phyloP scores from a whole-genome alignment of 2,113 vertebrate genomes.

The Brienomyrus brachyistius region DNA sequence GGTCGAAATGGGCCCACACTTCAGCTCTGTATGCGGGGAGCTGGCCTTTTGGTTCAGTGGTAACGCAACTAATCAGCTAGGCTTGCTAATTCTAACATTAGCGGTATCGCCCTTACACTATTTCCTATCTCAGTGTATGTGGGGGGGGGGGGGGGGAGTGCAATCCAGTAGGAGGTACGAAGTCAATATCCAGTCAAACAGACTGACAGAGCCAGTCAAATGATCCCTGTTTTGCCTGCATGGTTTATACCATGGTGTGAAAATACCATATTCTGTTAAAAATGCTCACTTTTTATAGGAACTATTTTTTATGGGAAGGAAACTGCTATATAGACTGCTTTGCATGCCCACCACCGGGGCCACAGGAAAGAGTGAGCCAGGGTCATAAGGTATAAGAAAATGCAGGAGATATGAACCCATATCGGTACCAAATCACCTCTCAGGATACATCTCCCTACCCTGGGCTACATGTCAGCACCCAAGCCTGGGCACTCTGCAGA shows the following conservation, averaged over 20 bases:
- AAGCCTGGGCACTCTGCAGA: constrained; percentile 20
- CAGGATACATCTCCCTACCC: not conserved
- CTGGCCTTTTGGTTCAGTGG: no score
- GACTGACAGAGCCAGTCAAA: not conserved
- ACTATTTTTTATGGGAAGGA: not conserved
- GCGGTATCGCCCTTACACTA: no score
- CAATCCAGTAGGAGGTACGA: no score
- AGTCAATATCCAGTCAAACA: not conserved
- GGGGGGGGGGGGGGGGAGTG: no score
- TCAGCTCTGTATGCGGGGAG: no score
- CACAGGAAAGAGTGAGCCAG: not conserved
- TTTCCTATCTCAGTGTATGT: no score
- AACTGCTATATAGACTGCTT: not conserved
- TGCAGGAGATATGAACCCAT: not conserved
- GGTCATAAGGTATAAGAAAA: not conserved
- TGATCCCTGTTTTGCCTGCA: not conserved
- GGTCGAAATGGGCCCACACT: no score
- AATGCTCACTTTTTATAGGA: not conserved
- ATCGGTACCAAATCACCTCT: not conserved
- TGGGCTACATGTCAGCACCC: not conserved
- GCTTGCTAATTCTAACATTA: no score
- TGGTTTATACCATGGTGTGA: not conserved
- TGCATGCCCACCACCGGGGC: not conserved
- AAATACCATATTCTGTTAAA: not conserved
- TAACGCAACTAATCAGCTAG: no score